Evolutionary conservation across 2,888 invertebrate genomes (phyloP), one percentile per base, ranked within the genome.

Genomic region (Acrocera orbiculus): DNA sequence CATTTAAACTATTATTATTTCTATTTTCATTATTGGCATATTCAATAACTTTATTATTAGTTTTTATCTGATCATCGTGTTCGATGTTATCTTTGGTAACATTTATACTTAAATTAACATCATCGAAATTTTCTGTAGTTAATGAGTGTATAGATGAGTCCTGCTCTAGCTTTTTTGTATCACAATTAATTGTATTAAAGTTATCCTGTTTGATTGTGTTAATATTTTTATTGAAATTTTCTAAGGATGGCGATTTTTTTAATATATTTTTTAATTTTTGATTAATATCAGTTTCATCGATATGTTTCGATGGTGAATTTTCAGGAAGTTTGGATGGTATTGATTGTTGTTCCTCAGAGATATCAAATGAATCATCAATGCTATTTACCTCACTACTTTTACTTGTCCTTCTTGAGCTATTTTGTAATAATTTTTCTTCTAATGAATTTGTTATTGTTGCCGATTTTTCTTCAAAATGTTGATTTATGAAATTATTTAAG

Each of bases 61-160:
- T 43, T 43, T 44, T 44, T 44, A 45, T 46, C 44, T 46, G 39
- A 37, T 40, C 45, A 43, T 46, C 45, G 44, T 40, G 42, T 32
- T 38, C 37, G 44, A 41, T 44, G 44, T 45, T 48, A 44, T 52
- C 51, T 52, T 52, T 52, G 50, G 51, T 50, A 51, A 47, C 43
- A 46, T 46, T 46, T 45, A 46, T 42, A 43, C 43, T 50, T 45
- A 41, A 35, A 41, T 38, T 45, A 41, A 40, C 36, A 42, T 43
- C 41, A 41, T 44, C 42, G 28, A 25, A 17, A 23, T 23, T 11
- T 11, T 11, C 5, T 5, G 5, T 11, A 22, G 9, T 23, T 20
- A 16, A 3, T 28, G 23, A 20, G 10, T 16, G n/a, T 6, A 2
- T 23, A 10, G 13, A 23, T n/a, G n/a, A n/a, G n/a, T n/a, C n/a